Evolutionary conservation across 1,140 invertebrate species (phyloP), one percentile per base, ranked within the genome.

Genomic region (Heliconius congener): DNA sequence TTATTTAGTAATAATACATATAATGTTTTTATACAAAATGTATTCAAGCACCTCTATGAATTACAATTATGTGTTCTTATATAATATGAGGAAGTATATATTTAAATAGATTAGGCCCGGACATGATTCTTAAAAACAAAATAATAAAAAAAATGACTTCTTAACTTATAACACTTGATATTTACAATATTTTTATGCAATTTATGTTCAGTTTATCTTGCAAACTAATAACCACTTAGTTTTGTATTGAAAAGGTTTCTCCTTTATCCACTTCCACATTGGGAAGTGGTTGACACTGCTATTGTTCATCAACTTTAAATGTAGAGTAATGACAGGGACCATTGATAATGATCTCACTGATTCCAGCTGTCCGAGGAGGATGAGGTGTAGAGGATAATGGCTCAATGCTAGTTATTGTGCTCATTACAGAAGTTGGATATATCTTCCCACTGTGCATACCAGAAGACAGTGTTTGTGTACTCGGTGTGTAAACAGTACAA

Each of bases 301-400:
- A 94, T 93, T 93, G 90, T 8, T 84, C 86, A 46, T 93, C 93
- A 52, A 94, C 91, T 89, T 94, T 94, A 76, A 93, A 94, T 27
- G 90, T 93, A 11, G 92, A 87, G 70, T 94, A 94, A 81, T 91
- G 90, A 77, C 93, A 93, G 11, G 87, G 83, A 57, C 88, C 86
- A 80, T 89, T 93, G 5, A 94, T 93, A 1, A 93, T 93, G 8
- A 94, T 94, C 77, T 94, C 93, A 88, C 87, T 91, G 34, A 93
- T 92, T 0, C 86, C 87, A 42, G 90, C 86, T 8, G 89, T 91
- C n/a, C 91, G 87, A n/a, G 92, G 87, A 2, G 86, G 83, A 18
- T 92, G 90, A 1, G 60, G n/a, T 13, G 60, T 27, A 13, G 90
- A 84, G 3, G 86, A 81, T 5, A 90, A 74, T n/a, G 88, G 84